phyloP scores from a whole-genome alignment of 2,888 invertebrate genomes.

The Choreutis nemorana region DNA sequence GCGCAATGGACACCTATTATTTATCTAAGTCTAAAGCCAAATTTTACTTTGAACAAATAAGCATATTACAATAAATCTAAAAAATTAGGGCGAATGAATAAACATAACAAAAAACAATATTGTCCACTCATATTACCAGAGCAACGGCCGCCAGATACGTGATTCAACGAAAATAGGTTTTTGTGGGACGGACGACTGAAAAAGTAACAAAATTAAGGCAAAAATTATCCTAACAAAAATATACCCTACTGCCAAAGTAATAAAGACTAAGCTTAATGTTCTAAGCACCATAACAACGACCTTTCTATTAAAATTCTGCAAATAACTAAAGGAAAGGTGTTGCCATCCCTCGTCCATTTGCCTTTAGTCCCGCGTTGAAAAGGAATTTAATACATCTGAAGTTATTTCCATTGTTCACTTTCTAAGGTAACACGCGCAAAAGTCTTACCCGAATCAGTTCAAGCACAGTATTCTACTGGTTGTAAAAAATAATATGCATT shows the following conservation, averaged over 20 bases:
- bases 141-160: slow-evolving; percentile 14
- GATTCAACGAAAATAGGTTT: slow-evolving; percentile 18
- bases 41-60: too few species aligned
- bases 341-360: slow-evolving; percentile 44
- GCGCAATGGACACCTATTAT: too few species aligned
- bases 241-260: too few species aligned
- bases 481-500: background rate
- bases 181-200: slow-evolving; percentile 16
- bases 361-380: slow-evolving; percentile 42
- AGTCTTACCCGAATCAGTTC: too few species aligned
- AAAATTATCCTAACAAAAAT: too few species aligned
- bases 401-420: slow-evolving; percentile 55
- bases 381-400: slow-evolving; percentile 57
- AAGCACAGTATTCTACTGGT: too few species aligned
- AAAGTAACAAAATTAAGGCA: slow-evolving; percentile 6
- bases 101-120: background rate
- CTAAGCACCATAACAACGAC: slow-evolving; percentile 2
- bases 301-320: slow-evolving; percentile 59
- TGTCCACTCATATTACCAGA: slow-evolving; percentile 2
- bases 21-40: too few species aligned
- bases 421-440: too few species aligned
- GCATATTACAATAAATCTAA: too few species aligned
- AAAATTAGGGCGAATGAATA: slow-evolving; percentile 1
- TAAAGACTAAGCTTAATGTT: too few species aligned
- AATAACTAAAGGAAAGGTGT: slow-evolving; percentile 51